Conservation (phyloP, 2,888 invertebrate species). For the Griposia aprilina region DNA sequence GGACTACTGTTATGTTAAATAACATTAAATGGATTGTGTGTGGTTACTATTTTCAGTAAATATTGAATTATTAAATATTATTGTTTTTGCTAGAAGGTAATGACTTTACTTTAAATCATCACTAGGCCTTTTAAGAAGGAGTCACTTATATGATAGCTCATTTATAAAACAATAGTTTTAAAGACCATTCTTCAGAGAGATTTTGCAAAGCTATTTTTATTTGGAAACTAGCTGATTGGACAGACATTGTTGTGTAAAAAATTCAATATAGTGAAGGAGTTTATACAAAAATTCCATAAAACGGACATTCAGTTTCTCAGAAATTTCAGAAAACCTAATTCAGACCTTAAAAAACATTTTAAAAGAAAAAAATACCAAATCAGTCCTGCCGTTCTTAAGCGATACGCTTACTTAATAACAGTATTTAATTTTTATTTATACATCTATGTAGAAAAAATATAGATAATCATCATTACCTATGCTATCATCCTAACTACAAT, state of each 20-base stretch:
- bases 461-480: too few relatives aligned
- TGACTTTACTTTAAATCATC: not conserved
- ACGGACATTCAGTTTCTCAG: too few relatives aligned
- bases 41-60: not conserved
- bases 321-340: too few relatives aligned
- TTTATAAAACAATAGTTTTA: not conserved
- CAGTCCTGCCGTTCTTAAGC: too few relatives aligned
- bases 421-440: too few relatives aligned
- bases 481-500: not conserved
- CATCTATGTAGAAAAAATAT: too few relatives aligned
- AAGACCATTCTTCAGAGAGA: not conserved
- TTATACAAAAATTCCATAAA: too few relatives aligned
- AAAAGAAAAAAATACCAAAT: too few relatives aligned
- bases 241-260: too few relatives aligned
- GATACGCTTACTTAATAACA: too few relatives aligned
- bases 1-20: not conserved
- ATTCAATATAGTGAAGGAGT: too few relatives aligned
- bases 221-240: not conserved
- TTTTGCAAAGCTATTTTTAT: not conserved
- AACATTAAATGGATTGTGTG: not conserved
- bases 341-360: too few relatives aligned
- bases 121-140: not conserved
- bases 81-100: not conserved
- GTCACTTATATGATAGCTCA: not conserved
- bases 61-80: not conserved